Conservation (phyloP, 2,113 vertebrate genomes). For the Plotosus lineatus region DNA sequence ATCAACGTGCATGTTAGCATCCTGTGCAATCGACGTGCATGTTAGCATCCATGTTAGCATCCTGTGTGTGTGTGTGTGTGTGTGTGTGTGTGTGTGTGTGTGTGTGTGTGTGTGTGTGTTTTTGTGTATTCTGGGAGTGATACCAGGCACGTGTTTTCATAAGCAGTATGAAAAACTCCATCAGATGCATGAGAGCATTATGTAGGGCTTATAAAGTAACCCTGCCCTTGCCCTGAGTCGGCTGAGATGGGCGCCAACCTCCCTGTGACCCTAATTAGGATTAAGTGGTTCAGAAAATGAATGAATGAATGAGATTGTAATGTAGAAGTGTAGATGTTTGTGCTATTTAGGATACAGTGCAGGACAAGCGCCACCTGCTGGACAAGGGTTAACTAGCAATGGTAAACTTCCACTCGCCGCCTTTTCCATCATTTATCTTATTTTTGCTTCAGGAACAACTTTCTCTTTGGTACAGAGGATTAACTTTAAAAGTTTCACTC, state of each 20-base stretch:
- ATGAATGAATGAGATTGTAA: background rate
- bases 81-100: background rate
- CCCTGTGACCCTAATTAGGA: too few relatives aligned
- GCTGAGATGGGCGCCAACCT: too few relatives aligned
- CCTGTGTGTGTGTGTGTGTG: conserved; percentile 4
- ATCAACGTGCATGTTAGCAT: background rate
- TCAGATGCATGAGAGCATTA: background rate
- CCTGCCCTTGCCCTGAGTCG: too few relatives aligned
- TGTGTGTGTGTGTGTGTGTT: background rate
- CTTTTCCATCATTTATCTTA: background rate
- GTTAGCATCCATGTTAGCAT: too few relatives aligned
- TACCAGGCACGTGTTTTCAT: too few relatives aligned
- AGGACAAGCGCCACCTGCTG: conserved; percentile 16
- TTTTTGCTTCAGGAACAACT: background rate
- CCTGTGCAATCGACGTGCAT: conserved; percentile 2
- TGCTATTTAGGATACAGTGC: conserved; percentile 10
- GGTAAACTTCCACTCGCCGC: background rate
- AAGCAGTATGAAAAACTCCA: background rate
- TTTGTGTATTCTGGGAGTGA: too few relatives aligned
- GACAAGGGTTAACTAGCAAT: background rate
- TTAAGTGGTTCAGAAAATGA: too few relatives aligned
- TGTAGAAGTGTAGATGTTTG: background rate
- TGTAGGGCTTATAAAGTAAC: too few relatives aligned
- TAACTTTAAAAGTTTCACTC: background rate
- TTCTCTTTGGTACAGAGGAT: background rate